Evolutionary conservation across 2,797 vertebrate species (phyloP), one percentile per base, ranked within the genome.

Genomic region (Argentina silus): DNA sequence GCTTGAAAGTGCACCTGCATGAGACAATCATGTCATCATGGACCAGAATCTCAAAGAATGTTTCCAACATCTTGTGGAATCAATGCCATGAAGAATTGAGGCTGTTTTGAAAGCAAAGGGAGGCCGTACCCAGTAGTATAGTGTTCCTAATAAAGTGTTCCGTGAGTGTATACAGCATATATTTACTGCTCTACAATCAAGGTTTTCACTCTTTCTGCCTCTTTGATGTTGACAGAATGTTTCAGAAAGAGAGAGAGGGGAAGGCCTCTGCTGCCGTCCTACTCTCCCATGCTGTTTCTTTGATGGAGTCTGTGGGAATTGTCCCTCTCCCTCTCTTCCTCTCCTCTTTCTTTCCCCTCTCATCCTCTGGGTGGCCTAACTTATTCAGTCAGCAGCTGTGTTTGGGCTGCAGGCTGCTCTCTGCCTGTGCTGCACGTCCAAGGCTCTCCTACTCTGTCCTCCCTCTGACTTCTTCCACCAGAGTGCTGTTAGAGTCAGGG

Each of bases 301-400:
- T 76, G 70, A 74, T 70, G 21, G 57, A 74, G 69, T 83, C 48
- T 78, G 67, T 79, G 77, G 78, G 83, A 85, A 81, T 79, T 61
- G 47, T 60, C 79, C 69, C 61, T 53, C 67, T 80, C 55, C 74
- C 64, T 68, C 59, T 50, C 65, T 78, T 82, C 78, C 66, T 77
- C 78, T 84, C 76, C 73, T 81, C 75, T 78, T 69, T 79, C 77
- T 69, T 42, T 14, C 55, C 12, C 47, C 81, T 75, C 76, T 70
- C 67, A 2, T 63, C 48, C 70, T 82, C 67, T 73, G 67, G 83
- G 81, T 84, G 73, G 69, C 74, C 87, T 87, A 79, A 81, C 80
- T 85, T 77, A 78, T 78, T 88, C 82, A 88, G 72, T 81, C 78
- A 79, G 67, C 76, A 81, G 83, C 76, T 84, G 72, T 79, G 84